Evolutionary conservation across 1,140 invertebrate species (phyloP), one percentile per base, ranked within the genome.

Genomic region (Cryptotermes secundus): DNA sequence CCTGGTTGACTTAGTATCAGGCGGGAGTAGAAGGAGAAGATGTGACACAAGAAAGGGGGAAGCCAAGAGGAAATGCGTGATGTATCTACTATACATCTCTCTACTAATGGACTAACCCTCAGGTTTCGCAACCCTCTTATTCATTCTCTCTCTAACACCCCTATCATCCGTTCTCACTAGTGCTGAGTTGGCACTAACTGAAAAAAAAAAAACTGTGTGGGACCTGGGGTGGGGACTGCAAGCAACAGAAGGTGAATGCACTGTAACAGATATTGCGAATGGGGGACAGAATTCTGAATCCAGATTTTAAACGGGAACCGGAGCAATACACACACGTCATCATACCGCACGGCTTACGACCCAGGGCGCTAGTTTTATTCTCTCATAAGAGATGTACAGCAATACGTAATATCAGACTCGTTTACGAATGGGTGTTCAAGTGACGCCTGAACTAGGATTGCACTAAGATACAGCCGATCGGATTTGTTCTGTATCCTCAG

Each of bases 71-170:
- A 7, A 19, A 49, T 19, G 45, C 59, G 59, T 72, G 59, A 31
- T 72, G 59, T 72, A 72, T 72, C 59, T 72, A 72, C 59, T 72
- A n/a, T 72, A 72, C 14, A 72, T 72, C 59, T 72, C 59, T 72
- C 59, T 72, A 10, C 59, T 72, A 72, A 72, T 72, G 59, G 26
- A 72, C 26, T 6, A 31, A 31, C 59, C 59, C 59, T 72, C 59
- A 72, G 26, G 59, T 72, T 31, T 31, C 59, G 7, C 26, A n/a
- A 31, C 59, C 59, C 59, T 31, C 59, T 31, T 72, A 24, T 7
- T n/a, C 53, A 24, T n/a, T 59, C 53, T n/a, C 53, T 59, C 53
- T 59, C 38, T 42, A 12, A 59, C 59, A 26, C n/a, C 59, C 26
- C 59, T 22, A 31, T n/a, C 59, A 14, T 26, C 59, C 59, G 6